Percentiles rank a stretch among this genome's conserved stretches.
Evolutionary conservation across 2,797 vertebrate species (phyloP).

Genomic region (Tragelaphus eurycerus): DNA sequence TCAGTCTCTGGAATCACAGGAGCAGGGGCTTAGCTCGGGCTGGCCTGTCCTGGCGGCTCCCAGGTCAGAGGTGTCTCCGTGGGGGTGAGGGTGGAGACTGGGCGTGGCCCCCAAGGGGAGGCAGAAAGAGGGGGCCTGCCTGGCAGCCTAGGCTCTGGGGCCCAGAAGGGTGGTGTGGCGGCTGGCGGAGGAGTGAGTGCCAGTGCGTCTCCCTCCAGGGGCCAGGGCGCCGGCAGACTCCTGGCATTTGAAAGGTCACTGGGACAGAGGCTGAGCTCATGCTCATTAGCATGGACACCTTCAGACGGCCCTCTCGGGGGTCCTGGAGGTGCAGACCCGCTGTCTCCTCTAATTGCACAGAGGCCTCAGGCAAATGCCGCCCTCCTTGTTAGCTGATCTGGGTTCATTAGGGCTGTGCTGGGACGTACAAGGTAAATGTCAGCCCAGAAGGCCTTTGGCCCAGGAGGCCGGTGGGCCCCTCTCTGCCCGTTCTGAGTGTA

Average conservation of each 20-base stretch:
- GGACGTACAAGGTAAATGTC: neutral
- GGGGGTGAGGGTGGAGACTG: accelerated
- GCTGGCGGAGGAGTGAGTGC: neutral
- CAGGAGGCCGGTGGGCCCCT: accelerated
- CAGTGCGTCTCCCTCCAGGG: neutral
- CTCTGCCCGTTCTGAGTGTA: neutral
- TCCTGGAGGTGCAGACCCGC: neutral
- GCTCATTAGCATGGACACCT: conserved; percentile 39
- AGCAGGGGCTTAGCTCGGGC: accelerated
- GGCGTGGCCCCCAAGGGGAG: neutral
- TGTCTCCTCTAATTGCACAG: neutral
- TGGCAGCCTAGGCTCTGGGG: neutral
- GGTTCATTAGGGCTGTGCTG: neutral
- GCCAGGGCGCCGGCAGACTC: neutral
- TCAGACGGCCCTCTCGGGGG: accelerated
- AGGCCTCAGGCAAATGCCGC: neutral
- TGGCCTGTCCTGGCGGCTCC: accelerated
- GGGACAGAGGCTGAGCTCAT: neutral
- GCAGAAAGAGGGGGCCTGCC: neutral
- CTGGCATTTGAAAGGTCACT: conserved; percentile 37
- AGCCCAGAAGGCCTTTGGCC: neutral
- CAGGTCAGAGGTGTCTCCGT: neutral
- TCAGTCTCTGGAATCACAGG: neutral
- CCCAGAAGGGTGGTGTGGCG: neutral
- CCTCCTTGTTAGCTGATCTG: neutral